phyloP scores from a whole-genome alignment of 2,113 vertebrate genomes.

The Nyctereutes procyonoides region DNA sequence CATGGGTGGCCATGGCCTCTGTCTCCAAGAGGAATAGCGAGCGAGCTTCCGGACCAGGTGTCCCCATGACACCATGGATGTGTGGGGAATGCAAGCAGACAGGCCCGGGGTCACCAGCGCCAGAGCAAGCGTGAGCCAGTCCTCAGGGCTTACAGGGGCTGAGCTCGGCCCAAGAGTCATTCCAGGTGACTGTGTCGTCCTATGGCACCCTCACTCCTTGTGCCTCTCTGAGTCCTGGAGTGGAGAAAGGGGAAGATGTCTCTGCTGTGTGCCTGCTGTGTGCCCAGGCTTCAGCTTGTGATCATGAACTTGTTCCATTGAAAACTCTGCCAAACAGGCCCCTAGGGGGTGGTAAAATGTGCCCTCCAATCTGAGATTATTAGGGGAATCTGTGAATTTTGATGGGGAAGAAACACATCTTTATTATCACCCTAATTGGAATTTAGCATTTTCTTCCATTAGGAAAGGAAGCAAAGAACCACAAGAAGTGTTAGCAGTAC shows the following conservation, averaged over 20 bases:
- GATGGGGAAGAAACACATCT: background rate
- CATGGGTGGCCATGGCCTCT: background rate
- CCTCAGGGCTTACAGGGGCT: background rate
- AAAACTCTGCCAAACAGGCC: background rate
- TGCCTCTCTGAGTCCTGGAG: background rate
- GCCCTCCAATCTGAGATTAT: background rate
- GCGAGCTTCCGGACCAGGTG: too few species aligned
- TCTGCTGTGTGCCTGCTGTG: background rate
- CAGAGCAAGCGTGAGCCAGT: fast-evolving
- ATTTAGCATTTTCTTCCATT: background rate
- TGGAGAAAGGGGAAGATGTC: background rate
- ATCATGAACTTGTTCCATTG: background rate
- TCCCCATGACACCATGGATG: background rate
- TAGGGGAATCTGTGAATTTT: background rate
- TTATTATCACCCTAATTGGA: background rate
- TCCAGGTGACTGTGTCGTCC: background rate
- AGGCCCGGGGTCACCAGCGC: fast-evolving
- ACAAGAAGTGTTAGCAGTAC: fast-evolving
- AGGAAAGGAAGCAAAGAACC: background rate
- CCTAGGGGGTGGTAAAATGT: background rate
- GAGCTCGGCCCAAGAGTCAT: too few species aligned
- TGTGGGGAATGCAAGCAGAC: background rate
- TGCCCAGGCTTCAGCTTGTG: background rate
- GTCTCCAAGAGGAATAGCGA: background rate
- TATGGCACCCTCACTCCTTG: fast-evolving